Base-by-base conservation (phyloP, 2,888 invertebrate genomes). In the Chymomyza amoena region DNA sequence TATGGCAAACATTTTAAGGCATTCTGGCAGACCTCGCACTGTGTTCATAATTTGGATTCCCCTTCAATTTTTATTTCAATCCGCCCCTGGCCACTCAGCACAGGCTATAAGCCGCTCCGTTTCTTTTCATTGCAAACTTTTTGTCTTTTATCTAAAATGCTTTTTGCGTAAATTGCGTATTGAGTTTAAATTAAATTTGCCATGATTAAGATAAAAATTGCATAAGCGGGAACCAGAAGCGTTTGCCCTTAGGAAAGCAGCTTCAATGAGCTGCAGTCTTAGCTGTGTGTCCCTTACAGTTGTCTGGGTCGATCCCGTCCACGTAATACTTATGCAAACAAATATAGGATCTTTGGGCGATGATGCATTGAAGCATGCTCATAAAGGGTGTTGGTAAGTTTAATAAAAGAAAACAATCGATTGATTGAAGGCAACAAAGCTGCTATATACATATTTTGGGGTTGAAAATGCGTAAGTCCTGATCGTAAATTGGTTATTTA, bases 81-180 rank as follows among this genome's bases (percentile, higher is more conserved):
- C 32, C 9, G 50, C 16, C 16, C 15, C 51, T 51, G 16, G 57
- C 52, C 28, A 79, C 79, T 10, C 50, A 57, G 28, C 57, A 18
- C 15, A 57, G 57, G 13, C 10, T 81, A 70, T 64, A 20, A 51
- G 60, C 45, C 51, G 66, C 39, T 45, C n/a, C 25, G 45, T 74
- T 69, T 64, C 64, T 69, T 65, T 66, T 57, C 54, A 45, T 13
- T 45, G 39, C 39, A 45, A 13, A 61, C 45, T 52, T 59, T 57
- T 25, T 84, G 75, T 78, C 77, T 76, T 88, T 87, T 87, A 87
- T 88, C 89, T 87, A 88, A 87, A 87, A 87, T 88, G 86, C 81
- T 86, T 88, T 87, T 84, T 87, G 88, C 89, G 86, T 87, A 89
- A 87, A 87, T 89, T 89, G 86, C 83, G 86, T 89, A 89, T 86